Conservation (phyloP, 2,113 vertebrate species). For the Mus pahari region DNA sequence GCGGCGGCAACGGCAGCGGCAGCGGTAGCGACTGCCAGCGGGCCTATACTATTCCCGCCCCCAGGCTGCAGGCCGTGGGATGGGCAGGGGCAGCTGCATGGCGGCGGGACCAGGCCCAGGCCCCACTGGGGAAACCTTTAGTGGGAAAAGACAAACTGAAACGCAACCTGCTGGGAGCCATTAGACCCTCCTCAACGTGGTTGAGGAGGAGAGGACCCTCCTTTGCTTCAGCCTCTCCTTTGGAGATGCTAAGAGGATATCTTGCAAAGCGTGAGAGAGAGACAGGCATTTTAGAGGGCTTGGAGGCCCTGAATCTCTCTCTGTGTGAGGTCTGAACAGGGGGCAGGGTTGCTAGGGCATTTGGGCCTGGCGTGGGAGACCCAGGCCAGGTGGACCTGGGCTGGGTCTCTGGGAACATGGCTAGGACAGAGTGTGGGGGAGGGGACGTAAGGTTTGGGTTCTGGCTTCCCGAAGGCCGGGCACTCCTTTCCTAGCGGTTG, state of each 20-base stretch:
- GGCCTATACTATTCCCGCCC: neutral
- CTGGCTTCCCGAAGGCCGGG: neutral
- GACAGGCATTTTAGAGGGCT: neutral
- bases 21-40: neutral
- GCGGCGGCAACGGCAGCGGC: neutral
- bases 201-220: neutral
- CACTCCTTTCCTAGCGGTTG: neutral
- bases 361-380: neutral
- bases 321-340: neutral
- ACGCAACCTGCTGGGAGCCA: neutral
- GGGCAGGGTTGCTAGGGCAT: neutral
- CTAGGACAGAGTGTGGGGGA: neutral
- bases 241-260: neutral
- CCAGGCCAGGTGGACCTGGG: neutral
- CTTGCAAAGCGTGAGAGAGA: neutral
- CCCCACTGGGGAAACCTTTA: neutral
- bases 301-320: neutral
- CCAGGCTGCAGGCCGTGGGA: neutral
- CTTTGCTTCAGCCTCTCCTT: neutral
- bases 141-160: neutral
- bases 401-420: neutral
- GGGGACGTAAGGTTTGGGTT: neutral
- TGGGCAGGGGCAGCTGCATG: conserved; percentile 32
- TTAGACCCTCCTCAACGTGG: neutral
- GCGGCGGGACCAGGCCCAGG: neutral